Base-by-base conservation (phyloP, 2,113 vertebrate species). In the Oncorhynchus masou region DNA sequence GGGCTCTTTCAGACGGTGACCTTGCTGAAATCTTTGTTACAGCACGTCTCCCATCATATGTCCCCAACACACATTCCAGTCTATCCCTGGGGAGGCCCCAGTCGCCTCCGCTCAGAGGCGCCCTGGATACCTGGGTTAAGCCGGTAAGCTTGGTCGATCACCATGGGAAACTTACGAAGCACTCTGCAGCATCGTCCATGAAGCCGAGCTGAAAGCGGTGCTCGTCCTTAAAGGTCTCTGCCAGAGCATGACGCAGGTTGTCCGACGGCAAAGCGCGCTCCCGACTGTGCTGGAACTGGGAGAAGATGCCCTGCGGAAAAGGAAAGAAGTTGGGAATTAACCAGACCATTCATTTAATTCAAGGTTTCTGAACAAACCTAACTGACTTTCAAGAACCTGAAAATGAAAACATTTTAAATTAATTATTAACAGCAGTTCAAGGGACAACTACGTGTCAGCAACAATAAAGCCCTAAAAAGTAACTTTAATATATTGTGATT, bases 101-200 rank as follows among this genome's bases (percentile, higher is more conserved):
- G 54, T 3, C 7, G 49, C 39, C 67, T 1, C 74, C 9, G 15
- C 64, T 31, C 74, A 7, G 24, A 22, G 22, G 12, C 51, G 7
- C 70, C 9, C 27, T 20, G 65, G 68, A 69, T 69, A 22, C 31
- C 20, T 39, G 8, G 31, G 31, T 69, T 69, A 13, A 2, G 7
- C 16, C 2, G 76, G 77, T 78, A 65, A 59, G 68, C 75, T n/a
- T 25, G n/a, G 81, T 84, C 11, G 74, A 11, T 87, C 82, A 82
- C 73, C 74, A 54, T 3, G 22, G 51, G 78, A 74, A 81, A 96
- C 98, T 94, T 86, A 99, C 98, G 89, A 99, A 99, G 90, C 98
- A 99, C 85, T 99, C 98, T 1, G 97, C 97, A 34, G 98, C 98
- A 79, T 99, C 98, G 39, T 99, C 97, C 98, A 99, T 99, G 68